A percentile compares a stretch with the other conserved stretches of the same genome.
Conservation (phyloP, 2,888 invertebrate genomes). For the Petrolisthes manimaculis region DNA sequence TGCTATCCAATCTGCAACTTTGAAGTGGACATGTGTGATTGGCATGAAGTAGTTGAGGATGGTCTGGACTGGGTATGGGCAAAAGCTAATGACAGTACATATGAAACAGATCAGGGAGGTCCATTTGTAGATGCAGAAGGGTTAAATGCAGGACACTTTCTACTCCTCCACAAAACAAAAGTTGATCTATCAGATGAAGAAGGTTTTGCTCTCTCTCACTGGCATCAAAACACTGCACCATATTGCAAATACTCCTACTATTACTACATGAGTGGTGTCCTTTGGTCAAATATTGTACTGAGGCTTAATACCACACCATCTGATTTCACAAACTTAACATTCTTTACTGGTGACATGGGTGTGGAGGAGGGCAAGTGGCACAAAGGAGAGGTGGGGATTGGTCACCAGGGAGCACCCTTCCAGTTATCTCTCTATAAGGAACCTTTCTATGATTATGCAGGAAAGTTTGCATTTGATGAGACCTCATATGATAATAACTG, state of each 20-base stretch:
- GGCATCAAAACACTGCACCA: constrained; percentile 46
- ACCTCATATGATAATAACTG: constrained; percentile 28
- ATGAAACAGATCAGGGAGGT: constrained; percentile 40
- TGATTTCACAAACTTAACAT: constrained; percentile 37
- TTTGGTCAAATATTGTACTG: constrained; percentile 39
- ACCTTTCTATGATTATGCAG: constrained; percentile 24
- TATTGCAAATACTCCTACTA: constrained; percentile 35
- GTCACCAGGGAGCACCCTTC: constrained; percentile 32
- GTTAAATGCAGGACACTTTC: constrained; percentile 32
- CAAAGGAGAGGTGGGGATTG: constrained; percentile 33
- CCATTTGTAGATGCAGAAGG: constrained; percentile 32
- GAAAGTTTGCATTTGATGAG: constrained; percentile 51
- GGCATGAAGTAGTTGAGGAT: constrained; percentile 36
- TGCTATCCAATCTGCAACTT: constrained; percentile 46
- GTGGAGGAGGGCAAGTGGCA: constrained; percentile 7
- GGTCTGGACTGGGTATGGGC: constrained; percentile 39
- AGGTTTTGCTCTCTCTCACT: constrained; percentile 34
- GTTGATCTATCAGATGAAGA: constrained; percentile 13
- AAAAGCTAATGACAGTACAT: constrained; percentile 39
- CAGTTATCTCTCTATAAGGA: constrained; percentile 42
- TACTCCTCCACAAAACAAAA: constrained; percentile 23
- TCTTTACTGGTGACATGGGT: constrained; percentile 15
- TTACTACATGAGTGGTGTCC: constrained; percentile 35
- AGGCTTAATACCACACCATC: constrained; percentile 28
- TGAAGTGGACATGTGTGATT: constrained; percentile 49